phyloP scores from a whole-genome alignment of 2,888 invertebrate genomes.

The Bembecia ichneumoniformis region DNA sequence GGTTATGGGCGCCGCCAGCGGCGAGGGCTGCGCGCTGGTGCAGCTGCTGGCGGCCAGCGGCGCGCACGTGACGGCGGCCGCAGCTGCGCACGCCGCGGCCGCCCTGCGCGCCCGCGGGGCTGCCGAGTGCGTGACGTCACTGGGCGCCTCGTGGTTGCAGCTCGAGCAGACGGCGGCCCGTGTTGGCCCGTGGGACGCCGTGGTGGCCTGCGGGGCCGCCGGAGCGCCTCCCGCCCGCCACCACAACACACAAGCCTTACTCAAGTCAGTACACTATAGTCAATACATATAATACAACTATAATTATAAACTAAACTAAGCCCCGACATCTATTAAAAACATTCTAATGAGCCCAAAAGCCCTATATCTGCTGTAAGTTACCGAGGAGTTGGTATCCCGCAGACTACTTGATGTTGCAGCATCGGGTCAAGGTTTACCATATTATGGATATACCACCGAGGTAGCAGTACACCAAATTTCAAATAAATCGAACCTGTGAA shows the following conservation, averaged over 20 bases:
- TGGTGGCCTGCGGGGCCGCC: slow-evolving; percentile 36
- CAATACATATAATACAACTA: not conserved
- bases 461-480: no score
- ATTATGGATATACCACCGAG: no score
- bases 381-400: no score
- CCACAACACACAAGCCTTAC: slow-evolving; percentile 24
- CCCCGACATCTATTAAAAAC: no score
- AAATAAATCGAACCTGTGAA: no score
- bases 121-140: slow-evolving; percentile 14
- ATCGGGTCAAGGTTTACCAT: no score
- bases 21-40: slow-evolving; percentile 47
- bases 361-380: no score
- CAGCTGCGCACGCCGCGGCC: slow-evolving; percentile 30
- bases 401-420: no score
- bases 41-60: slow-evolving; percentile 50
- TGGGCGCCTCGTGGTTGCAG: slow-evolving; percentile 26
- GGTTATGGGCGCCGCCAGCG: slow-evolving; percentile 49
- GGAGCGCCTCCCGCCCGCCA: slow-evolving; percentile 16
- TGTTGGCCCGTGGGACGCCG: slow-evolving; percentile 51
- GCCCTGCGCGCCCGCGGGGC: slow-evolving; percentile 3
- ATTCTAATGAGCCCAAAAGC: no score
- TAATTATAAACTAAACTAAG: no score
- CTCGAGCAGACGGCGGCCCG: slow-evolving; percentile 32
- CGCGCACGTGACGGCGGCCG: slow-evolving; percentile 38
- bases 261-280: slow-evolving; percentile 33